These are phyloP conservation scores for Chrysochloris asiatica DNA, from an alignment of 2,113 vertebrate species.

Conservation along the genomic window DNA sequence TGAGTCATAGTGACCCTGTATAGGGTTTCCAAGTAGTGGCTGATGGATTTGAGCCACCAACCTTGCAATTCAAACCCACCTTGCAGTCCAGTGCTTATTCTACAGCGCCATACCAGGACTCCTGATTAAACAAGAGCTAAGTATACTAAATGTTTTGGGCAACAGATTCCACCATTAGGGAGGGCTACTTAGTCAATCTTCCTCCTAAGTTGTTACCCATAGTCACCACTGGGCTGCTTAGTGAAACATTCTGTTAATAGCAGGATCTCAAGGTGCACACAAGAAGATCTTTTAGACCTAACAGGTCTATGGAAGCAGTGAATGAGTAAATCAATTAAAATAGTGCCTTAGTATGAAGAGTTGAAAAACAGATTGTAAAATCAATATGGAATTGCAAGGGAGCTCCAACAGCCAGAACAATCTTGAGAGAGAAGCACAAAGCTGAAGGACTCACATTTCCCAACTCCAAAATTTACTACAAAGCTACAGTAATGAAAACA, in stretches of 20 bases:
- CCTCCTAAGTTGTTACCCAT: neutral
- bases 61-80: no score
- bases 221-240: neutral
- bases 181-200: no score
- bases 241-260: neutral
- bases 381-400: neutral
- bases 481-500: neutral
- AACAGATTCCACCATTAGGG: neutral
- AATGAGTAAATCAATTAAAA: neutral
- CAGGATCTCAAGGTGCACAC: neutral
- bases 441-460: neutral
- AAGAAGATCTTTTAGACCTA: neutral
- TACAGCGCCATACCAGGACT: no score
- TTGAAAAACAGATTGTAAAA: neutral
- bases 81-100: no score
- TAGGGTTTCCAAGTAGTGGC: no score
- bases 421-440: neutral
- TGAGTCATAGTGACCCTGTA: no score
- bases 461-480: constrained; percentile 1
- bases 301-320: neutral
- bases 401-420: neutral
- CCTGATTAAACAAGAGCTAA: no score
- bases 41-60: no score
- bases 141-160: neutral
- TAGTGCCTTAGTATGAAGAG: neutral